A percentile compares a stretch with the other conserved stretches of the same genome.
phyloP scores from a whole-genome alignment of 1,140 invertebrate genomes.

The Camponotus pennsylvanicus region DNA sequence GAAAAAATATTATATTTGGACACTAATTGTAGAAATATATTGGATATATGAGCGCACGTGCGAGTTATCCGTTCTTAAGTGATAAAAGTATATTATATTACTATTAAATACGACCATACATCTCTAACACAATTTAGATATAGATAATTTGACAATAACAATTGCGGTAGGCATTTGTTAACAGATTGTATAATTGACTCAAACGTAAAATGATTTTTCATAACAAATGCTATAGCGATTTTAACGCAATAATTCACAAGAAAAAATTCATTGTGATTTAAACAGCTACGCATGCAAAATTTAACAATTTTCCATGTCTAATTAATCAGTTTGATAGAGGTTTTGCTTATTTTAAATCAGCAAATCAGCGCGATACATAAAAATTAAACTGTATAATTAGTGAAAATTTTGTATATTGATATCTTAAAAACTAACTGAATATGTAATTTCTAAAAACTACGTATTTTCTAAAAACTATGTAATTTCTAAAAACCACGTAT shows the following conservation, averaged over 20 bases:
- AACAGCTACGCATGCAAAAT: background rate
- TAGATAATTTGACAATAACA: background rate
- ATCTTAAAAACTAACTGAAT: background rate
- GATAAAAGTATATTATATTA: no score
- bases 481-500: background rate
- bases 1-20: background rate
- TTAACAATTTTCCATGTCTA: conserved; percentile 36
- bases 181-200: background rate
- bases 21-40: no score
- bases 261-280: conserved; percentile 3
- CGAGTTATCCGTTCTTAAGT: no score
- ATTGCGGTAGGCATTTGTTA: background rate
- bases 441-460: background rate
- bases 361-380: background rate
- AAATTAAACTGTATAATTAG: no score
- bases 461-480: background rate
- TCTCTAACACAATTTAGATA: background rate
- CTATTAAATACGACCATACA: no score
- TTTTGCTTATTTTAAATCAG: conserved; percentile 23
- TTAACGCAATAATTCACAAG: conserved; percentile 17
- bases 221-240: conserved; percentile 15
- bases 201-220: conserved; percentile 11
- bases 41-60: no score
- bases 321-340: conserved; percentile 17
- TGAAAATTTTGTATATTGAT: background rate